Evolutionary conservation across 2,888 invertebrate genomes (phyloP).

Genomic region (Drosophila rellima): DNA sequence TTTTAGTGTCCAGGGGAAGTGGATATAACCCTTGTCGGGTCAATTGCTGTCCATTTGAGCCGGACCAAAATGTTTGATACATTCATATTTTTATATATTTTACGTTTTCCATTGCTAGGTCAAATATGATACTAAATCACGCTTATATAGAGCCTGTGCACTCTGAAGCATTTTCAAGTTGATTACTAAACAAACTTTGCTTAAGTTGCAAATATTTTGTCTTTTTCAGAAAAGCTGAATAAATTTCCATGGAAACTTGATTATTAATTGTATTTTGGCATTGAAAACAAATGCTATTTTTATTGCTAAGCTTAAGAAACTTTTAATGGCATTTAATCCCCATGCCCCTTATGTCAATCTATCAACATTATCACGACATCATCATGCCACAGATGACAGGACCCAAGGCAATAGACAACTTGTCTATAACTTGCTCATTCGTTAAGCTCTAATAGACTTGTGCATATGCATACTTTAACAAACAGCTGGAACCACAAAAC

Average conservation of each 20-base stretch:
- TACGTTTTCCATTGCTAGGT: constrained; percentile 29
- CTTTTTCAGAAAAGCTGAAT: neutral
- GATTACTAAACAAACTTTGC: constrained; percentile 22
- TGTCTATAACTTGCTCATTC: constrained; percentile 67
- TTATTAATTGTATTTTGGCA: constrained; percentile 9
- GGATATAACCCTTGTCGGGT: constrained; percentile 35
- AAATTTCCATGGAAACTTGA: neutral
- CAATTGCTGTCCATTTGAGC: constrained; percentile 62
- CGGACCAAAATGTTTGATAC: constrained; percentile 42
- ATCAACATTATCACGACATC: constrained; percentile 30
- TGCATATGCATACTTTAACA: constrained; percentile 13
- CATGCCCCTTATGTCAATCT: constrained; percentile 47
- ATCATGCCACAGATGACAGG: constrained; percentile 17
- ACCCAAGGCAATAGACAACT: constrained; percentile 25
- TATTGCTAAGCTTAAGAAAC: constrained; percentile 2
- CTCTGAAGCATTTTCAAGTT: constrained; percentile 28
- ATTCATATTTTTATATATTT: constrained; percentile 37
- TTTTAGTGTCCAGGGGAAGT: constrained; percentile 31
- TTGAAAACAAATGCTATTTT: neutral
- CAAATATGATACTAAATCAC: constrained; percentile 56
- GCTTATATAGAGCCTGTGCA: constrained; percentile 3
- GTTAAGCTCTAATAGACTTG: constrained; percentile 73
- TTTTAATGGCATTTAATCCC: constrained; percentile 26
- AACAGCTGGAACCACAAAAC: constrained; percentile 48
- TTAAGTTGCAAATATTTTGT: neutral